phyloP scores from a whole-genome alignment of 2,797 vertebrate species.

The Enteromius thamalakanensis region DNA sequence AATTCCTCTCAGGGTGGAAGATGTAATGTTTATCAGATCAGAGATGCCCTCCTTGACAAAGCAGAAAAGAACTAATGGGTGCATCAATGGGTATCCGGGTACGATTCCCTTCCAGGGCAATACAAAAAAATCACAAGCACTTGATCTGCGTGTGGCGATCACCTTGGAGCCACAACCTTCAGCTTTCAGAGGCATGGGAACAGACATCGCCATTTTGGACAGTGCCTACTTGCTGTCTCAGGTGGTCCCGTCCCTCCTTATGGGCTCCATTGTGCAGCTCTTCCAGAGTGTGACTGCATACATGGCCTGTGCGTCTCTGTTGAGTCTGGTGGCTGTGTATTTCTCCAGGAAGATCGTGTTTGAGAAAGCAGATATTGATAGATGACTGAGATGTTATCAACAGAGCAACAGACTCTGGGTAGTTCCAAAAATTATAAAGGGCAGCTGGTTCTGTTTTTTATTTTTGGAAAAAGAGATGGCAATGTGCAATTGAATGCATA shows the following conservation, averaged over 20 bases:
- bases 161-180: slow-evolving; percentile 11
- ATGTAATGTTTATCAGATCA: background rate
- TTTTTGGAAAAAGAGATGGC: background rate
- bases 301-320: slow-evolving; percentile 76
- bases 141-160: slow-evolving; percentile 68
- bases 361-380: slow-evolving; percentile 78
- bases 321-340: slow-evolving; percentile 83
- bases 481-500: background rate
- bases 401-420: background rate
- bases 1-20: background rate
- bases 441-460: background rate
- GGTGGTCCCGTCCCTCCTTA: slow-evolving; percentile 82
- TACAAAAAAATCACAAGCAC: slow-evolving; percentile 7
- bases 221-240: slow-evolving; percentile 87
- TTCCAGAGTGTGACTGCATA: slow-evolving; percentile 82
- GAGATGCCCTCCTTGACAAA: slow-evolving; percentile 58
- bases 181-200: slow-evolving; percentile 79
- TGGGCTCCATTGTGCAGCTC: slow-evolving; percentile 85
- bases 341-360: slow-evolving; percentile 82
- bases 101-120: background rate
- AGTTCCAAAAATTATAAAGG: background rate
- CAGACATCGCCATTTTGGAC: slow-evolving; percentile 87
- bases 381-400: slow-evolving; percentile 19
- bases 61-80: slow-evolving; percentile 55
- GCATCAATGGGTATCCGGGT: slow-evolving; percentile 61